Conservation (phyloP, 2,797 vertebrate genomes). For the Melopsittacus undulatus region DNA sequence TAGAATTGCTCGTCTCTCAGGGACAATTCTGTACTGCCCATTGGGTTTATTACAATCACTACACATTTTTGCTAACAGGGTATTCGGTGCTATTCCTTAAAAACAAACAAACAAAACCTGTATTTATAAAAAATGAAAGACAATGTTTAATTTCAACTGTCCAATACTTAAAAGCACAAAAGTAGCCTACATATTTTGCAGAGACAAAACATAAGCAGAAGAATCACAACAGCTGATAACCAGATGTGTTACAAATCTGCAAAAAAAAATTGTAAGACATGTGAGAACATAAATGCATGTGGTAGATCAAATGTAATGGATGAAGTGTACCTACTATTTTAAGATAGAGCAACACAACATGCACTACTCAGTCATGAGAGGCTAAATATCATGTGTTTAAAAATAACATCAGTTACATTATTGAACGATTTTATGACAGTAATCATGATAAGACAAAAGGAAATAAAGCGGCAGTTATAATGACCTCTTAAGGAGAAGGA, state of each 20-base stretch:
- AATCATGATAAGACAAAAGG: neutral
- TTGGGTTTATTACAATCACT: constrained; percentile 98
- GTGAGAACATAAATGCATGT: neutral
- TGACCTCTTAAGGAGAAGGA: neutral
- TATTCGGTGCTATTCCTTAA: constrained; percentile 96
- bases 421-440: neutral
- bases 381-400: neutral
- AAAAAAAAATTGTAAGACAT: neutral
- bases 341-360: neutral
- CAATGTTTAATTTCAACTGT: neutral
- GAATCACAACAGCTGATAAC: neutral
- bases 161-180: neutral
- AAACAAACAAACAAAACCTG: neutral
- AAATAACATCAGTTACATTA: neutral
- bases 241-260: neutral
- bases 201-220: neutral
- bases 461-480: neutral
- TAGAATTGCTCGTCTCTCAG: constrained; percentile 85
- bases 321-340: neutral
- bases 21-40: constrained; percentile 88
- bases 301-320: neutral
- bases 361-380: neutral
- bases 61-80: constrained; percentile 96
- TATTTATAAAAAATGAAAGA: neutral
- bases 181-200: neutral